Evolutionary conservation across 37 sponge, comb jelly and placozoan genomes (phyloP), one percentile per base, ranked within the genome.

Genomic region (Chondrosia reniformis): DNA sequence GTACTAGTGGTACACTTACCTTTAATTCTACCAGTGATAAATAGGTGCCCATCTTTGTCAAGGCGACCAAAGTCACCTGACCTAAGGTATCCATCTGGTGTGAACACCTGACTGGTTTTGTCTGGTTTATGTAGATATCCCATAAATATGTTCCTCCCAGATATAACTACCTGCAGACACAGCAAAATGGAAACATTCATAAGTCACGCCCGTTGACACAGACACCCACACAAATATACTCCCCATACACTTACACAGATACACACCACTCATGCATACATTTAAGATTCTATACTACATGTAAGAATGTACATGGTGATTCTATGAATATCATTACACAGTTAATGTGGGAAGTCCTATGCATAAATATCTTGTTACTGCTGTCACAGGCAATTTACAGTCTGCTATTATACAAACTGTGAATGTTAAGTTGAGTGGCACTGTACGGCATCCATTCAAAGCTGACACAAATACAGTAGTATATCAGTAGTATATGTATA

Each of bases 141-240:
- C 95, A 94, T 94, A 75, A 94, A 94, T 28, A 91, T 76, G 76
- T 91, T 81, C 19, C 95, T 59, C 0, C 94, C 92, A 65, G 52
- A 30, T 17, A 87, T 74, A 28, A 85, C 79, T 40, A 94, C 79
- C 95, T 94, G 56, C 19, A 56, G 31, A 63, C 34, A 49, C 24
- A 22, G 27, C 41, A 66, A 63, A 46, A 17, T 17, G 25, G 64
- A 62, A 22, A 10, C 9, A n/a, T n/a, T n/a, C n/a, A n/a, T n/a
- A n/a, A n/a, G n/a, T n/a, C 28, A 27, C 17, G 30, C 30, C 9
- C 13, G 31, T 27, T 49, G 76, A 76, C 24, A 4, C 45, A 44
- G 25, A 40, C 46, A 24, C 34, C n/a, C 21, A 32, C 25, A 55
- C 30, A 30, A 2, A 49, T 3, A 49, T 76, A 36, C 5, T 10